phyloP scores from a whole-genome alignment of 2,113 vertebrate genomes.

The Gnathonemus longibarbis region DNA sequence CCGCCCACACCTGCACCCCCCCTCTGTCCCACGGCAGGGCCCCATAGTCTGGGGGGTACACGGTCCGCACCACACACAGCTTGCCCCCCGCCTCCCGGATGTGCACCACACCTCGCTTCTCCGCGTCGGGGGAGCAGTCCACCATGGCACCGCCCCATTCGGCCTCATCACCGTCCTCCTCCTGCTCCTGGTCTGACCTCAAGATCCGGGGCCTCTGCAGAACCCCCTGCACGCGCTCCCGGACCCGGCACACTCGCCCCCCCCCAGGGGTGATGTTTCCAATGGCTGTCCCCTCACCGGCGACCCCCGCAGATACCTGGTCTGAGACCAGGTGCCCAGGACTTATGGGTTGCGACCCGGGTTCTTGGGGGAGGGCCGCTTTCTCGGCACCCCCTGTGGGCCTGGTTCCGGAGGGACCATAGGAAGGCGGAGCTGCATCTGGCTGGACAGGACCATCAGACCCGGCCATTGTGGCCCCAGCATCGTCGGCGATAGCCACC shows the following conservation, averaged over 20 bases:
- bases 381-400: constrained; percentile 36
- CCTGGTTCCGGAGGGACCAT: constrained; percentile 25
- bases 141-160: not conserved
- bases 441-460: not conserved
- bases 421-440: not conserved
- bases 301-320: constrained; percentile 40
- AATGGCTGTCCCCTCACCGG: constrained; percentile 32
- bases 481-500: not conserved
- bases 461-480: constrained; percentile 13
- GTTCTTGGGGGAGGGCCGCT: constrained; percentile 50
- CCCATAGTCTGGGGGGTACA: constrained; percentile 61
- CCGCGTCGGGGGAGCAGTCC: constrained; percentile 19
- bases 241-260: constrained; percentile 55
- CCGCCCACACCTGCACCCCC: constrained; percentile 44
- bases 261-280: constrained; percentile 60
- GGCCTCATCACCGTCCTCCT: constrained; percentile 13
- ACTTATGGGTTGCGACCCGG: constrained; percentile 57
- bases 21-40: constrained; percentile 54
- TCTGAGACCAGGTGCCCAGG: constrained; percentile 50
- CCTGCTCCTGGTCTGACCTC: constrained; percentile 36
- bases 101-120: constrained; percentile 58
- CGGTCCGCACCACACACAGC: constrained; percentile 62
- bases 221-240: constrained; percentile 59
- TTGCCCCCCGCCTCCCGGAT: constrained; percentile 63
- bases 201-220: constrained; percentile 59